Percentiles rank a stretch among this genome's conserved stretches.
phyloP scores from a whole-genome alignment of 2,113 vertebrate genomes.

The Ammodytes dubius region DNA sequence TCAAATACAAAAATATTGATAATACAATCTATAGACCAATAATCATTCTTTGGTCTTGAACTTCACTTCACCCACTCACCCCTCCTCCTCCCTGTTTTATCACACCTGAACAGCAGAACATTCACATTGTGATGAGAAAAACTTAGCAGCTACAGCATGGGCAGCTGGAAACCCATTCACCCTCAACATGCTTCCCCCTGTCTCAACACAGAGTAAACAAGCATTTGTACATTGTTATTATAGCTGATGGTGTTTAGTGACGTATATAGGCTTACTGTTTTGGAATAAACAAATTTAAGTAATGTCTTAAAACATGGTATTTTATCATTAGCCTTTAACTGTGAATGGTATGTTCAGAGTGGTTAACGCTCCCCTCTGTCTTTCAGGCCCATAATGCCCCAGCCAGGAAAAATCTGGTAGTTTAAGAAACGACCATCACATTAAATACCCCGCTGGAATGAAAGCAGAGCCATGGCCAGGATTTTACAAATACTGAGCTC shows the following conservation, averaged over 20 bases:
- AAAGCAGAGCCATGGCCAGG: no score
- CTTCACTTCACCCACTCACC: conserved; percentile 69
- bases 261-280: background rate
- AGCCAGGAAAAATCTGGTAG: background rate
- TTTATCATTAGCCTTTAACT: background rate
- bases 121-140: conserved; percentile 62
- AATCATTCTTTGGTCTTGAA: conserved; percentile 77
- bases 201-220: conserved; percentile 8
- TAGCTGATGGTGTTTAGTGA: background rate
- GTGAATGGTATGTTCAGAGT: background rate
- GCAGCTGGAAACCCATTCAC: conserved; percentile 53
- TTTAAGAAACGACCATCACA: background rate
- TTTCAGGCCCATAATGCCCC: background rate
- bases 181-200: conserved; percentile 26
- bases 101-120: conserved; percentile 68
- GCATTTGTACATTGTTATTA: background rate
- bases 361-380: background rate
- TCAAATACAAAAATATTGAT: background rate
- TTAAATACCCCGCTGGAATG: background rate
- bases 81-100: conserved; percentile 42
- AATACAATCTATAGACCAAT: background rate
- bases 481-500: no score
- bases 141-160: conserved; percentile 41
- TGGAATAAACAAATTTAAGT: background rate
- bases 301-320: background rate